Evolutionary conservation across 2,888 invertebrate species (phyloP), one percentile per base, ranked within the genome.

Genomic region (Osedax frankpressi): DNA sequence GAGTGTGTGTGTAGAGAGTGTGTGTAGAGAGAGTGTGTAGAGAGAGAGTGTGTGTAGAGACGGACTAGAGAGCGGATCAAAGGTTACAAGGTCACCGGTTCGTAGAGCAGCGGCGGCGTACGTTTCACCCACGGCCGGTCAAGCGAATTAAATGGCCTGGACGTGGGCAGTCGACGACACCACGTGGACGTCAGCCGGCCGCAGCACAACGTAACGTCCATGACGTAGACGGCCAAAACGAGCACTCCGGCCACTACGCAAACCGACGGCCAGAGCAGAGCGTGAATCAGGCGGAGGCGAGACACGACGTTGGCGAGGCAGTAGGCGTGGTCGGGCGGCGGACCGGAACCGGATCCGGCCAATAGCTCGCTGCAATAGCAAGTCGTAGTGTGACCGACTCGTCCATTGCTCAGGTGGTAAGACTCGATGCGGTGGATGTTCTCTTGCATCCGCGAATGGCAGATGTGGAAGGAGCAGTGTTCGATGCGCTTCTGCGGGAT

Each of bases 261-360:
- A 60, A 78, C 30, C 2, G 77, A 73, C 28, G 78, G 78, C 78
- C 78, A 78, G 69, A 78, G 72, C 73, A 78, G 75, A 68, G 76
- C 70, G 74, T 78, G 76, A 28, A 78, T 74, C 24, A 77, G 75
- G 26, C 74, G 76, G 3, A 65, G 28, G 28, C 67, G 29, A 29
- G 72, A 70, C 27, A 78, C 76, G 14, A 78, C 73, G 1, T 75
- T 73, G 26, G 76, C 28, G 28, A 78, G 71, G 71, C 76, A 76
- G 62, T 76, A 78, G 11, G 44, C 6, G 19, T 19, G 6, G 11
- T 11, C 44, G 6, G 44, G 44, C n/a, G n/a, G n/a, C n/a, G n/a
- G n/a, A n/a, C n/a, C n/a, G n/a, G n/a, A n/a, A n/a, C n/a, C n/a
- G n/a, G n/a, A n/a, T n/a, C n/a, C n/a, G n/a, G n/a, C n/a, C n/a